Conservation (phyloP, 2,113 vertebrate species). For the Tringa solitaria region DNA sequence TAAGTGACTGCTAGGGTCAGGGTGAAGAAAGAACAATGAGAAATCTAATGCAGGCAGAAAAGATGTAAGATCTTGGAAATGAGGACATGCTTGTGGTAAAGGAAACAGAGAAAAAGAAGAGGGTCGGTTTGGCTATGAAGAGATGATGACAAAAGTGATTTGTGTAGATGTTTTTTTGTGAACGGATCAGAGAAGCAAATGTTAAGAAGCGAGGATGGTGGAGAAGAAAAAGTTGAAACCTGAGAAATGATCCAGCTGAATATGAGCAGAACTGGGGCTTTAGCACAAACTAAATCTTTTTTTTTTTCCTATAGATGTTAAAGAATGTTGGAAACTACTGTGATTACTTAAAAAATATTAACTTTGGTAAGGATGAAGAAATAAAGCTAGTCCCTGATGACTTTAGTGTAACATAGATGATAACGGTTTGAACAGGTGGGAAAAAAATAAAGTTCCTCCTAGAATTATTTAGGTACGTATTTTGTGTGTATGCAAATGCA, state of each 20-base stretch:
- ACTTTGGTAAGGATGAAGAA: background rate
- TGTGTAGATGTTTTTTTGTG: background rate
- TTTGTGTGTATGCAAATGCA: background rate
- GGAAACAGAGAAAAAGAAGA: background rate
- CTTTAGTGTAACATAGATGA: background rate
- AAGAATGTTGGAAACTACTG: background rate
- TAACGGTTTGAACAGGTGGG: background rate
- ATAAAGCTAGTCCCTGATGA: background rate
- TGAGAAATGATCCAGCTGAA: background rate
- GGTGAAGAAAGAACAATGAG: background rate
- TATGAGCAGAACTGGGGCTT: background rate
- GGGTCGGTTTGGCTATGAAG: background rate
- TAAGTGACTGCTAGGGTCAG: background rate
- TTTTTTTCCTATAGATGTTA: background rate
- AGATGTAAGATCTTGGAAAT: background rate
- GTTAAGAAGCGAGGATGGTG: background rate
- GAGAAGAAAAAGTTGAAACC: background rate
- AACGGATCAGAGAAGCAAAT: background rate
- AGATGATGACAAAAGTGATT: background rate
- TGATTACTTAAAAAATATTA: background rate
- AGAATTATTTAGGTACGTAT: background rate
- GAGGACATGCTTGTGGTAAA: background rate
- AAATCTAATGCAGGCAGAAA: background rate
- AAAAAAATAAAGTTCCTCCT: background rate
- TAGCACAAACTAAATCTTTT: background rate